Evolutionary conservation across 2,113 vertebrate species (phyloP).

Genomic region (Balaeniceps rex): DNA sequence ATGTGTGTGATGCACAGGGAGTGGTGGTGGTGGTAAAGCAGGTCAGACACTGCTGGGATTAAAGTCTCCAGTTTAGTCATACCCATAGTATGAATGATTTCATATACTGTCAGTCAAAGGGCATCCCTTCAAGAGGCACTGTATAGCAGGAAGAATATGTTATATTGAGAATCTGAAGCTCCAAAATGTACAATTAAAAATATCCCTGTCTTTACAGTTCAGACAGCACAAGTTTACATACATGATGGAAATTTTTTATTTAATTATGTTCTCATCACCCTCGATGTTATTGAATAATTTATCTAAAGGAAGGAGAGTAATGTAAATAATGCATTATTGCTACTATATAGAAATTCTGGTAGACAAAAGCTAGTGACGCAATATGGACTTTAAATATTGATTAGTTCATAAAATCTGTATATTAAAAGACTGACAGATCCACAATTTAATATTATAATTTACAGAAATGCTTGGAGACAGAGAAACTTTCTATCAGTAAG

Average conservation of each 20-base stretch:
- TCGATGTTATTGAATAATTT: not conserved
- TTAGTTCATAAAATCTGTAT: not conserved
- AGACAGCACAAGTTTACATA: not conserved
- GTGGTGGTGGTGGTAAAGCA: not conserved
- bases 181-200: not conserved
- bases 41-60: not conserved
- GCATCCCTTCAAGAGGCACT: not conserved
- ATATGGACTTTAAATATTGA: not conserved
- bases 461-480: not conserved
- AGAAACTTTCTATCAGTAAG: not conserved
- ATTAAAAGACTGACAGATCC: not conserved
- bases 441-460: not conserved
- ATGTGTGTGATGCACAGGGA: not conserved
- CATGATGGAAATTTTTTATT: not conserved
- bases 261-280: not conserved
- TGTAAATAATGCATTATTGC: not conserved
- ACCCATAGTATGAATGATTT: not conserved
- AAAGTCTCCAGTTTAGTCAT: not conserved
- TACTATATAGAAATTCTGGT: not conserved
- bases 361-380: not conserved
- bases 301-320: not conserved
- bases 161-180: not conserved
- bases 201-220: not conserved
- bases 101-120: not conserved
- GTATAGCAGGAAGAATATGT: not conserved